phyloP scores from a whole-genome alignment of 2,113 vertebrate genomes.

The Hippopotamus amphibius region DNA sequence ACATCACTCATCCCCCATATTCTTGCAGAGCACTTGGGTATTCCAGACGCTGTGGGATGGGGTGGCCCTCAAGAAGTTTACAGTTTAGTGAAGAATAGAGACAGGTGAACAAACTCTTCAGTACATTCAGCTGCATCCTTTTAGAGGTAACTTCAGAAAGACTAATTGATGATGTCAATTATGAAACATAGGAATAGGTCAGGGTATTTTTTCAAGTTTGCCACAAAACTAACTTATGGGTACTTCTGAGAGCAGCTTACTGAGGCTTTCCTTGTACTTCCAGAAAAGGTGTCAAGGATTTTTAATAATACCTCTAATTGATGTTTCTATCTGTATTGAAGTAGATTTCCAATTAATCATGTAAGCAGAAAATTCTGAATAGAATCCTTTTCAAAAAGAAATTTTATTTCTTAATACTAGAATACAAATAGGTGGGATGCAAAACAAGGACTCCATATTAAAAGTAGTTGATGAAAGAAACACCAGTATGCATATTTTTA shows the following conservation, averaged over 20 bases:
- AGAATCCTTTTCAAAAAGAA: neutral
- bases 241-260: neutral
- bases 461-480: neutral
- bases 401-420: neutral
- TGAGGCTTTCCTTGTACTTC: neutral
- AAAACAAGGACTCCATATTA: neutral
- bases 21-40: neutral
- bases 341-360: neutral
- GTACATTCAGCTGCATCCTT: neutral
- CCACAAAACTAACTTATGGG: neutral
- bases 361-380: slow-evolving; percentile 11
- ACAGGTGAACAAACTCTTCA: neutral
- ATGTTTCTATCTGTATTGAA: neutral
- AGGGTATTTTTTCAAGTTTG: neutral
- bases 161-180: neutral
- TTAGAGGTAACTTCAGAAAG: neutral
- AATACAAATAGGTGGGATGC: neutral
- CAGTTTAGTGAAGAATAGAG: neutral
- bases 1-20: neutral
- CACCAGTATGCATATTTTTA: neutral
- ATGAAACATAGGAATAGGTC: neutral
- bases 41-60: rapidly evolving
- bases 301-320: neutral
- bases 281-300: neutral
- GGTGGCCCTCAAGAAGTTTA: too few relatives aligned